These are phyloP conservation scores for Nemotelus pantherinus DNA, from an alignment of 2,888 invertebrate genomes.

Conservation along the genomic window DNA sequence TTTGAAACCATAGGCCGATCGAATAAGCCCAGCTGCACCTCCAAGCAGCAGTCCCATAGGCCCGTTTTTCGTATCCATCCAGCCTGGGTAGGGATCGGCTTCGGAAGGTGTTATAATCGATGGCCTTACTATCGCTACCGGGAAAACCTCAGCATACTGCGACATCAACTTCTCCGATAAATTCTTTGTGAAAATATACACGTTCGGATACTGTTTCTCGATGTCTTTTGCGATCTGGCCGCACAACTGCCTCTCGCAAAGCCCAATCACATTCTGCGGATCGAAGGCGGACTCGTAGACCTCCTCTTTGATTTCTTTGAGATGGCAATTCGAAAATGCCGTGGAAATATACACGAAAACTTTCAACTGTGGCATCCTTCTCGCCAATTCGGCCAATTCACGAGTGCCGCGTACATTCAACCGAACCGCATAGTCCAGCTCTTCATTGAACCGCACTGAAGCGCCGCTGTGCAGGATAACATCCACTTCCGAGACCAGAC, in stretches of 20 bases:
- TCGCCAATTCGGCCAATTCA: slow-evolving; percentile 49
- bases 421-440: slow-evolving; percentile 59
- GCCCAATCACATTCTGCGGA: neutral
- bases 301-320: slow-evolving; percentile 45
- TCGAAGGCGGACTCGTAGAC: slow-evolving; percentile 5
- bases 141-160: slow-evolving; percentile 60
- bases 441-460: slow-evolving; percentile 68
- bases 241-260: neutral
- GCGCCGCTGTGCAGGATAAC: slow-evolving; percentile 69
- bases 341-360: slow-evolving; percentile 68
- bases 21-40: slow-evolving; percentile 66
- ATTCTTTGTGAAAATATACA: slow-evolving; percentile 70
- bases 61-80: slow-evolving; percentile 69
- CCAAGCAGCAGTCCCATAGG: slow-evolving; percentile 64
- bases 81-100: slow-evolving; percentile 59
- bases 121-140: slow-evolving; percentile 67
- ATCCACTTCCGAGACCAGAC: slow-evolving; percentile 55
- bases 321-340: slow-evolving; percentile 69
- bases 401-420: slow-evolving; percentile 52
- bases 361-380: slow-evolving; percentile 50
- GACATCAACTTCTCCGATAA: slow-evolving; percentile 67
- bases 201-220: slow-evolving; percentile 65
- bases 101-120: slow-evolving; percentile 63
- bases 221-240: neutral
- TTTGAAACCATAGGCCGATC: slow-evolving; percentile 66